Base-by-base conservation (phyloP, 2,888 invertebrate species). In the Xestia rhomboidea region DNA sequence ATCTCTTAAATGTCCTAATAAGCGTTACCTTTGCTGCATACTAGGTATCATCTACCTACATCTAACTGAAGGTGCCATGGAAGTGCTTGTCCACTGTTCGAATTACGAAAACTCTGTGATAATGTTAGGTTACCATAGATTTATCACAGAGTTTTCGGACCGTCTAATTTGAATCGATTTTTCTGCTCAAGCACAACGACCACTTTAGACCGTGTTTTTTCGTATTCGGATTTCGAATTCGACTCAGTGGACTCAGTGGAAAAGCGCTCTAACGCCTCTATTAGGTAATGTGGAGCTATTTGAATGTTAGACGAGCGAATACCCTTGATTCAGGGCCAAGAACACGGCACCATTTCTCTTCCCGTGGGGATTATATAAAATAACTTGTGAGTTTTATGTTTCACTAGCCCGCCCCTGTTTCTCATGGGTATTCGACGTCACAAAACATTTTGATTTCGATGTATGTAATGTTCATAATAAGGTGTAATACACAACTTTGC, bases 141-240 rank as follows among this genome's bases (percentile, higher is more conserved):
- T n/a, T n/a, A n/a, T n/a, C n/a, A n/a, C n/a, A n/a, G n/a, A n/a
- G n/a, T n/a, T n/a, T n/a, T n/a, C n/a, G n/a, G n/a, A 13, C 54
- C 54, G 8, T 46, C 46, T 54, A 54, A 79, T 80, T 80, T 46
- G 44, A 68, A 68, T 80, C 30, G 64, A 66, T 73, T n/a, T 49
- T 57, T 57, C 54, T 78, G 34, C 30, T 54, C 8, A 51, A 46
- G 27, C 70, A 54, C 51, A 46, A 62, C 46, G 62, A 44, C 18
- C 49, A n/a, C 27, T 73, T 38, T 21, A 5, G 24, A 30, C 38
- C 54, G 60, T 27, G 49, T 66, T 69, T 69, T 30, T 24, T 44
- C 57, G 75, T 68, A 34, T 76, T 68, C n/a, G 68, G 13, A 67
- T 68, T 76, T 38, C 30, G 7, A 7, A 30, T 80, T n/a, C n/a